Evolutionary conservation across 2,888 invertebrate species (phyloP), one percentile per base, ranked within the genome.

Genomic region (Zhengitettix transpicula): DNA sequence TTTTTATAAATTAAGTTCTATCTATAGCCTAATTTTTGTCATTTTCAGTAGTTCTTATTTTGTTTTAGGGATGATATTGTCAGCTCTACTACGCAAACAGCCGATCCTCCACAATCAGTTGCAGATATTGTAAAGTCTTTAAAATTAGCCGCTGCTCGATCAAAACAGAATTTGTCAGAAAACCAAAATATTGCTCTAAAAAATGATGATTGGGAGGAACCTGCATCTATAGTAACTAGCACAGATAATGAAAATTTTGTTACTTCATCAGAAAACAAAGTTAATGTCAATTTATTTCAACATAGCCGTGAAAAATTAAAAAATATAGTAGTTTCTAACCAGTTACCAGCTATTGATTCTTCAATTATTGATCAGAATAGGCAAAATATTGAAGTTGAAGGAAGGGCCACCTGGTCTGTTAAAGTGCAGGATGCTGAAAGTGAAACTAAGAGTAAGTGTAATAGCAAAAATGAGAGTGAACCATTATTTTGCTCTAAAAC

Each of bases 251-350:
- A 15, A 42, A 44, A 53, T 40, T n/a, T 40, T n/a, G 58, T 40
- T 40, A 11, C 12, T 58, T 44, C 52, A n/a, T 47, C 47, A 47
- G 15, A 28, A 28, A 17, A 40, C 10, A 57, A 10, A 10, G 15
- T 14, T 12, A 12, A 53, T 5, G 12, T 40, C 15, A 40, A 58
- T 15, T 28, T 40, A 12, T 44, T 61, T 12, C 53, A 59, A 52
- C 58, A 56, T 41, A 61, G 61, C 47, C 57, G 61, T 1, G 59
- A 59, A 15, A 61, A 57, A 15, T 51, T 61, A 9, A 59, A 59
- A 40, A 59, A 55, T 17, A n/a, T 61, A 15, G 44, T 59, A 47
- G 58, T 28, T 28, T 28, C 28, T 28, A 28, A 28, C 28, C 28
- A 28, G 28, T 28, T 28, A 28, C 7, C 28, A 28, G 28, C 28